Evolutionary conservation across 2,797 vertebrate genomes (phyloP), one percentile per base, ranked within the genome.

Genomic region (Bovichtus variegatus): DNA sequence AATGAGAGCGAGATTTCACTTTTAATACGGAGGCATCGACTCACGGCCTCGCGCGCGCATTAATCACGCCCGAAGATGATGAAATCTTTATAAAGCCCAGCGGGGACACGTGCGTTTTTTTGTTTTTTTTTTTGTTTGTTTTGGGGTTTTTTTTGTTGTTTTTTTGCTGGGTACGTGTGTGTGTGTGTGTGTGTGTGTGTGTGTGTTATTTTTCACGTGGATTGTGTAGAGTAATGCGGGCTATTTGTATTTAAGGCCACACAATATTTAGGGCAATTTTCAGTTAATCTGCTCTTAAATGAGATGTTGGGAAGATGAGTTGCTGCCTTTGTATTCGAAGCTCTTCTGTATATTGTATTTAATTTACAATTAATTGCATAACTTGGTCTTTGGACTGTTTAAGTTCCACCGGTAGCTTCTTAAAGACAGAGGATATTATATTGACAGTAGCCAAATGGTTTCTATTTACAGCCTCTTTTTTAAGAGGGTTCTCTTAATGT

Each of bases 1-100:
- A 97, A 97, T 97, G 97, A 98, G 97, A 95, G 96, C 96, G 94
- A 96, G 94, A 96, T 97, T 96, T 95, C 94, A 96, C 95, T 95
- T 97, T 97, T 97, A 97, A 97, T 97, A 96, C 93, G 95, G 93
- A 94, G 96, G 95, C 95, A 94, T 95, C 95, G 96, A 97, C 96
- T 97, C 97, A 93, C 95, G 93, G 96, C 93, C 90, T 94, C 96
- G 94, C 95, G 95, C 95, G 96, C 95, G 93, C 96, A 98, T 98
- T 97, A 97, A 98, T 98, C 97, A 98, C 95, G 90, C 1, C 76
- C 92, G 91, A 90, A 94, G 94, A 96, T 93, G 96, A 93, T 97
- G 96, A 96, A 96, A 95, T 97, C 97, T 97, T 96, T 95, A 97
- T 96, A 96, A 96, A 94, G 91, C 91, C 76, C 85, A 19, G 66